Evolutionary conservation across 2,113 vertebrate species (phyloP).

Genomic region (Archilochus colubris): DNA sequence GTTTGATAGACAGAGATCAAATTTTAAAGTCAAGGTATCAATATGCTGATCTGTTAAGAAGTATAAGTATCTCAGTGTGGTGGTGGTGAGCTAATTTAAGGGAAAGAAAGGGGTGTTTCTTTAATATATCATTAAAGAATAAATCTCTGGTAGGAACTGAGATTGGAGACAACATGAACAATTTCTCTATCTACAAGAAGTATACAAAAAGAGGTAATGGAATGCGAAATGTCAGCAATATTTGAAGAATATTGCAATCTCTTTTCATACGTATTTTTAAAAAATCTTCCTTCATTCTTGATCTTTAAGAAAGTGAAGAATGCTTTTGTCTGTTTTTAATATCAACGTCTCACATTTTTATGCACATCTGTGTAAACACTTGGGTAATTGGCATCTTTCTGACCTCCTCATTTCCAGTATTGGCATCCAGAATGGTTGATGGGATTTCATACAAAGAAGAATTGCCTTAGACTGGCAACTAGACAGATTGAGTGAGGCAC

Average conservation of each 20-base stretch:
- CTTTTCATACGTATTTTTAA: not conserved
- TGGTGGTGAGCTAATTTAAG: not conserved
- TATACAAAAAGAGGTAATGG: not conserved
- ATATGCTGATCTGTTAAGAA: not conserved
- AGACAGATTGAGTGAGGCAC: not conserved
- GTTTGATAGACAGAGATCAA: not conserved
- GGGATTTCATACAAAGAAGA: not conserved
- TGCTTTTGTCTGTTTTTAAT: slow-evolving; percentile 14
- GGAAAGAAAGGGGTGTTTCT: not conserved
- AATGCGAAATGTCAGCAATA: not conserved
- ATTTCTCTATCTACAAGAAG: not conserved
- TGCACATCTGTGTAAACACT: slow-evolving; percentile 52
- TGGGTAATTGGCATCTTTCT: not conserved
- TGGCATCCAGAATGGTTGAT: not conserved
- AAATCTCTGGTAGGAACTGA: not conserved
- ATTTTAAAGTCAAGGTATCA: not conserved
- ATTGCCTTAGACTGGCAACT: not conserved
- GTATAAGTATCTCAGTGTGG: not conserved
- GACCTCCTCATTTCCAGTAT: not conserved
- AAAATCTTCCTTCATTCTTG: not conserved
- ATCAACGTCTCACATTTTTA: not conserved
- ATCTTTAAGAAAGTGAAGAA: not conserved
- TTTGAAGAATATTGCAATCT: not conserved
- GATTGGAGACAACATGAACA: not conserved
- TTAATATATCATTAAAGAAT: not conserved